Conservation (phyloP, 2,888 invertebrate genomes). For the Tyria jacobaeae region DNA sequence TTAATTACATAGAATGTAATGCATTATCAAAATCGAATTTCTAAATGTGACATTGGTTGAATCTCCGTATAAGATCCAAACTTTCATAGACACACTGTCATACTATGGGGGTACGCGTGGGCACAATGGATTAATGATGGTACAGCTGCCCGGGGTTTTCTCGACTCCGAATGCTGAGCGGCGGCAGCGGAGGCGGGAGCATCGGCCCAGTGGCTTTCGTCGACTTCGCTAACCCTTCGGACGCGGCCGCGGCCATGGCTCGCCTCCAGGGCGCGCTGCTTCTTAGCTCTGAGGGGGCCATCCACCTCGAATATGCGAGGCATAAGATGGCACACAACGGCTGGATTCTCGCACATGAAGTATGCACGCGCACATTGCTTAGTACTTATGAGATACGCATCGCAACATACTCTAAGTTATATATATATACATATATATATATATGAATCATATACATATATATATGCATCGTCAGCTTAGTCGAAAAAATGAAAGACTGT, state of each 20-base stretch:
- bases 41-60: constrained; percentile 29
- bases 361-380: constrained; percentile 79
- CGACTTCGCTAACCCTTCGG: constrained; percentile 97
- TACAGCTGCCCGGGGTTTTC: constrained; percentile 99
- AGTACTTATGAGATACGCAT: constrained; percentile 31
- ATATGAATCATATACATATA: no score
- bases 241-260: constrained; percentile 96
- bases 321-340: constrained; percentile 96
- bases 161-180: constrained; percentile 97
- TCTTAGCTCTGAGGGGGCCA: constrained; percentile 98
- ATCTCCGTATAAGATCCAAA: constrained; percentile 36
- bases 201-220: constrained; percentile 97
- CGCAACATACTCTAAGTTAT: constrained; percentile 26
- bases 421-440: neutral
- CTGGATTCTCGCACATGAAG: constrained; percentile 86
- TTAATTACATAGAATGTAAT: neutral
- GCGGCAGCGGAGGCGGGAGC: constrained; percentile 89
- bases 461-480: neutral
- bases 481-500: neutral
- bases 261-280: constrained; percentile 98
- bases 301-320: constrained; percentile 99
- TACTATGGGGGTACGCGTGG: constrained; percentile 73
- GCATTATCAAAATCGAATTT: constrained; percentile 12
- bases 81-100: constrained; percentile 44
- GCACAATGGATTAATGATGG: constrained; percentile 81